These are phyloP conservation scores for Crossocerus cetratus DNA, from an alignment of 2,888 invertebrate genomes.

Conservation along the genomic window DNA sequence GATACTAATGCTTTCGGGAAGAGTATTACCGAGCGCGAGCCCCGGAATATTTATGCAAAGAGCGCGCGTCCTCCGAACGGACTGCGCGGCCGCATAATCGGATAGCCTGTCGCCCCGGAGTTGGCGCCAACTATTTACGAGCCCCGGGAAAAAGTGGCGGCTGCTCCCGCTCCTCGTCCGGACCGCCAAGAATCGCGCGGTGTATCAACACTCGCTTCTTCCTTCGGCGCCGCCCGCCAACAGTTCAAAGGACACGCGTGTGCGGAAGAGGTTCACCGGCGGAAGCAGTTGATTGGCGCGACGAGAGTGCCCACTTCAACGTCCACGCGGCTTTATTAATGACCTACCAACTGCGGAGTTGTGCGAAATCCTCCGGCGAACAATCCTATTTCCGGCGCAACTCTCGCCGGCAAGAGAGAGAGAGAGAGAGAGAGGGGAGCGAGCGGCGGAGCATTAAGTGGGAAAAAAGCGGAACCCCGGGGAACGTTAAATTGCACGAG, in stretches of 20 bases:
- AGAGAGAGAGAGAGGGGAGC: no score
- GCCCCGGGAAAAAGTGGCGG: conserved; percentile 40
- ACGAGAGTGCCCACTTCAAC: conserved; percentile 34
- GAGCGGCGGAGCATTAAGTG: not conserved
- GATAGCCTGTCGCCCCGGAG: conserved; percentile 42
- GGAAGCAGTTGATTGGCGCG: conserved; percentile 11
- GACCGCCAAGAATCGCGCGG: conserved; percentile 2
- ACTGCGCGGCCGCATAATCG: conserved; percentile 45
- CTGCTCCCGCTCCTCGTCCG: conserved; percentile 33
- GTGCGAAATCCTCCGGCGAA: conserved; percentile 48
- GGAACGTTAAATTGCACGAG: conserved; percentile 27
- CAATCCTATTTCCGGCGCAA: conserved; percentile 40
- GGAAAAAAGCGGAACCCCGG: conserved; percentile 4
- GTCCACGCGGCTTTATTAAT: conserved; percentile 54
- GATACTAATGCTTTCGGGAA: conserved; percentile 4
- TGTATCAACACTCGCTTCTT: not conserved
- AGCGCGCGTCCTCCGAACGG: conserved; percentile 30
- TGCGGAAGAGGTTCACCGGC: no score
- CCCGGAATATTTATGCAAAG: conserved; percentile 46
- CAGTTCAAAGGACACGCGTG: no score
- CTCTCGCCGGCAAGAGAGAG: not conserved
- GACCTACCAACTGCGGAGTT: conserved; percentile 48
- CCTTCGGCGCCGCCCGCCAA: no score
- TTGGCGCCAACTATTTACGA: conserved; percentile 49
- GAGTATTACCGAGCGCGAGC: conserved; percentile 15